These are phyloP conservation scores for Lithobius niger DNA, from an alignment of 1,140 invertebrate genomes.

Conservation along the genomic window DNA sequence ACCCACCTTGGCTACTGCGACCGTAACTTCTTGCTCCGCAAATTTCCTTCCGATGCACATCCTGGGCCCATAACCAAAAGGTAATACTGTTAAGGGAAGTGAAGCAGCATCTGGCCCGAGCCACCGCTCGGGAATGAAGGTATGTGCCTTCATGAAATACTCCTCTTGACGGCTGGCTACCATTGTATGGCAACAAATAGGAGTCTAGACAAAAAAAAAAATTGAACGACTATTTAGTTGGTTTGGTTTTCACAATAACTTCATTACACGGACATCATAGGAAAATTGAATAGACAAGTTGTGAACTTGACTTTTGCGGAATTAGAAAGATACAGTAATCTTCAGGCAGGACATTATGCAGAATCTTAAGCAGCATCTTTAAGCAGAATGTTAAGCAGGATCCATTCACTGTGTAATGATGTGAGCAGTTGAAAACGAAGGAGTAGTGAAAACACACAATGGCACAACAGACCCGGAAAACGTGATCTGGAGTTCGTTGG, in stretches of 20 bases:
- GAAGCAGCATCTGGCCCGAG: conserved; percentile 28
- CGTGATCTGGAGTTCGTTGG: too few relatives aligned
- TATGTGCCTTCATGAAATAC: conserved; percentile 57
- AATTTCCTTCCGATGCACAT: conserved; percentile 36
- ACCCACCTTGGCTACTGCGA: conserved; percentile 14
- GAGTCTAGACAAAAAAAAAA: conserved; percentile 47
- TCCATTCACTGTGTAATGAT: too few relatives aligned
- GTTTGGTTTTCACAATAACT: conserved; percentile 12
- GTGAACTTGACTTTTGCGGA: too few relatives aligned
- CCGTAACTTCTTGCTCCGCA: conserved; percentile 30
- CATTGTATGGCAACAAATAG: conserved; percentile 71
- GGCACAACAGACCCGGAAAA: too few relatives aligned
- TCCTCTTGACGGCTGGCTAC: conserved; percentile 60
- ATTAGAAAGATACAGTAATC: too few relatives aligned
- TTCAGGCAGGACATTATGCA: too few relatives aligned
- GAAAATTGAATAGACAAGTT: too few relatives aligned
- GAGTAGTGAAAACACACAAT: too few relatives aligned
- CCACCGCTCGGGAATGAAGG: conserved; percentile 73
- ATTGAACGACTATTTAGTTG: conserved; percentile 6
- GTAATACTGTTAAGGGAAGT: conserved; percentile 55
- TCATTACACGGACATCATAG: too few relatives aligned
- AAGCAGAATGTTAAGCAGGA: too few relatives aligned
- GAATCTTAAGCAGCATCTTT: too few relatives aligned
- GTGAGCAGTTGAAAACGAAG: too few relatives aligned
- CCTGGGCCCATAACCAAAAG: conserved; percentile 66